These are phyloP conservation scores for Palaemon carinicauda DNA, from an alignment of 1,140 invertebrate genomes.

Conservation along the genomic window DNA sequence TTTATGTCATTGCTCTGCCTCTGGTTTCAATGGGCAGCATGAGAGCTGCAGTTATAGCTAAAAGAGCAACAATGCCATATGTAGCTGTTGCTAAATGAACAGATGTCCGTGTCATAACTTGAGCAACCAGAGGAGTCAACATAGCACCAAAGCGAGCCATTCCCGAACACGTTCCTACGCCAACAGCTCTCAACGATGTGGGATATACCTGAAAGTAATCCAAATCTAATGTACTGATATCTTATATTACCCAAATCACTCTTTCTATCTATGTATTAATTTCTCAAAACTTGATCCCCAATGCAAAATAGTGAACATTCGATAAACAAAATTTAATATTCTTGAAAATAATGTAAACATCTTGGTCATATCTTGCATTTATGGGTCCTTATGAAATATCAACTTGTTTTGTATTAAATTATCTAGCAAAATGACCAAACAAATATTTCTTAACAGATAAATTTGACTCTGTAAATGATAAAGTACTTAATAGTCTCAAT, in stretches of 20 bases:
- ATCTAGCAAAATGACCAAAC: too few species aligned
- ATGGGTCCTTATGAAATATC: too few species aligned
- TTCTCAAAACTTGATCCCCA: too few species aligned
- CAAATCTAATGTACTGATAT: neutral
- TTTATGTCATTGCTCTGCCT: slow-evolving; percentile 72
- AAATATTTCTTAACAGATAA: neutral
- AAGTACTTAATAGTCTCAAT: neutral
- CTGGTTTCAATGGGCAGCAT: slow-evolving; percentile 82
- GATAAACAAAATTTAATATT: neutral
- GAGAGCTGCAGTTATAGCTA: slow-evolving; percentile 78
- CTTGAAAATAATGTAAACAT: too few species aligned
- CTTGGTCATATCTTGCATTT: too few species aligned
- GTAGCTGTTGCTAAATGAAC: slow-evolving; percentile 72
- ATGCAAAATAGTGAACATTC: neutral
- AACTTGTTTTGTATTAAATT: too few species aligned
- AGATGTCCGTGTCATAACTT: slow-evolving; percentile 70
- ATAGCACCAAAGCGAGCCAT: slow-evolving; percentile 92
- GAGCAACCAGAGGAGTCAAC: slow-evolving; percentile 90
- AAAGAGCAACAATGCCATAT: slow-evolving; percentile 77
- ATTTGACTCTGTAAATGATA: neutral
- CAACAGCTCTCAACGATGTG: slow-evolving; percentile 85
- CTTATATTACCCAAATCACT: neutral
- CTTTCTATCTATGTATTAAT: too few species aligned
- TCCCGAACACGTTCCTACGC: slow-evolving; percentile 87
- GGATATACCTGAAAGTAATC: slow-evolving; percentile 76